Percentiles rank a stretch among this genome's conserved stretches.
Conservation (phyloP, 2,113 vertebrate genomes). For the Ramphastos sulfuratus region DNA sequence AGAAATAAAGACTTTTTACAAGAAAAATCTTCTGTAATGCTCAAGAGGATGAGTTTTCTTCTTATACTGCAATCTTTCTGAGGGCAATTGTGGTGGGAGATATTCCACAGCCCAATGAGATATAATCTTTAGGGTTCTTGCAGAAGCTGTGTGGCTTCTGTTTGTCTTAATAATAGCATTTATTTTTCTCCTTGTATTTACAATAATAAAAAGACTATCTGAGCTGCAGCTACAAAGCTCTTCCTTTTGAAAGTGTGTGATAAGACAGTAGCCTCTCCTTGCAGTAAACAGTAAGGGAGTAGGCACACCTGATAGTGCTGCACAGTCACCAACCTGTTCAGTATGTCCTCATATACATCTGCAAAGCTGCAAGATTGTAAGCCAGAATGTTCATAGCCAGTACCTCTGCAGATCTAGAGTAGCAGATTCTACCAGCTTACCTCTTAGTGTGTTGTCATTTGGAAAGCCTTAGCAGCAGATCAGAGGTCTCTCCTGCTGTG, state of each 20-base stretch:
- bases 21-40: background rate
- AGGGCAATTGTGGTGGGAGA: background rate
- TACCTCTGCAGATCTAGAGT: background rate
- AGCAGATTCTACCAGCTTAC: background rate
- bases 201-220: background rate
- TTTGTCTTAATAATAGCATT: background rate
- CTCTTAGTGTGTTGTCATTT: background rate
- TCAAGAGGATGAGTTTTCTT: background rate
- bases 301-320: background rate
- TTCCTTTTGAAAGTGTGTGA: background rate
- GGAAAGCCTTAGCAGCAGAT: background rate
- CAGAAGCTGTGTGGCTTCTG: fast-evolving
- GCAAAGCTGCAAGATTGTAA: background rate
- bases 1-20: background rate
- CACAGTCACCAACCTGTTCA: background rate
- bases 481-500: background rate
- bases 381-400: background rate
- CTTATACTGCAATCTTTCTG: background rate
- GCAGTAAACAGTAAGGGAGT: background rate
- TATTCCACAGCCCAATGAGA: background rate
- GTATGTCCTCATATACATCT: background rate
- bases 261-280: background rate
- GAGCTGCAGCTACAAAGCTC: background rate
- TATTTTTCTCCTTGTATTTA: background rate
- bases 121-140: background rate